These are phyloP conservation scores for Galaxias olidus DNA, from an alignment of 2,797 vertebrate genomes.

Conservation along the genomic window DNA sequence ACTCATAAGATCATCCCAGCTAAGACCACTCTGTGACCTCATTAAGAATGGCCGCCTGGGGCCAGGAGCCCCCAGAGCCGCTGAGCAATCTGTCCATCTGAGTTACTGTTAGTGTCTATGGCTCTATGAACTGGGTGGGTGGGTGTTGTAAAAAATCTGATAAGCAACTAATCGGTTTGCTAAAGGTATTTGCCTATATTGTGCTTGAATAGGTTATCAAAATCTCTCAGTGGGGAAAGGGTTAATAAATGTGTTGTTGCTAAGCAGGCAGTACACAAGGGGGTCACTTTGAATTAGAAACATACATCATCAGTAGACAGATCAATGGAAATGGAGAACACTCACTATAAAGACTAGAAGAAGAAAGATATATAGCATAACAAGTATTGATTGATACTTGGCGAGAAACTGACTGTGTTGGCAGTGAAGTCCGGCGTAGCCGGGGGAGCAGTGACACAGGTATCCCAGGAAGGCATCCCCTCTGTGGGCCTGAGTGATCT, in stretches of 20 bases:
- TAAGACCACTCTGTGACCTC: conserved; percentile 11
- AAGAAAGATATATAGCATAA: not conserved
- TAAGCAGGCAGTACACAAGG: too few species aligned
- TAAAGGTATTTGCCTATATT: not conserved
- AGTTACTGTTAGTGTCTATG: not conserved
- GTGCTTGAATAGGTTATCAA: too few species aligned
- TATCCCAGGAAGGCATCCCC: conserved; percentile 85
- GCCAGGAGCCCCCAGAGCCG: not conserved
- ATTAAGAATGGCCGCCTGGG: conserved; percentile 5
- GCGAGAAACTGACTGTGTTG: conserved; percentile 83
- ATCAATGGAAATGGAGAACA: not conserved
- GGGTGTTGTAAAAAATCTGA: not conserved
- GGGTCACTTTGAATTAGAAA: too few species aligned
- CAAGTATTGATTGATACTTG: too few species aligned
- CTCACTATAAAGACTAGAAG: conserved; percentile 1
- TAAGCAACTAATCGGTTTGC: not conserved
- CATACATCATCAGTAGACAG: not conserved
- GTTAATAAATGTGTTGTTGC: too few species aligned
- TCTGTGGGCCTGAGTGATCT: conserved; percentile 78
- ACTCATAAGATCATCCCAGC: not conserved
- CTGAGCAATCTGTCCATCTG: conserved; percentile 1
- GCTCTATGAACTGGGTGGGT: not conserved
- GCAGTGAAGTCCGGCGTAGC: conserved; percentile 85
- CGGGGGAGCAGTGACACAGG: conserved; percentile 79
- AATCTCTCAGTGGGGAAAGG: too few species aligned